Conservation (phyloP, 1,140 invertebrate species). For the Dendrolimus punctatus region DNA sequence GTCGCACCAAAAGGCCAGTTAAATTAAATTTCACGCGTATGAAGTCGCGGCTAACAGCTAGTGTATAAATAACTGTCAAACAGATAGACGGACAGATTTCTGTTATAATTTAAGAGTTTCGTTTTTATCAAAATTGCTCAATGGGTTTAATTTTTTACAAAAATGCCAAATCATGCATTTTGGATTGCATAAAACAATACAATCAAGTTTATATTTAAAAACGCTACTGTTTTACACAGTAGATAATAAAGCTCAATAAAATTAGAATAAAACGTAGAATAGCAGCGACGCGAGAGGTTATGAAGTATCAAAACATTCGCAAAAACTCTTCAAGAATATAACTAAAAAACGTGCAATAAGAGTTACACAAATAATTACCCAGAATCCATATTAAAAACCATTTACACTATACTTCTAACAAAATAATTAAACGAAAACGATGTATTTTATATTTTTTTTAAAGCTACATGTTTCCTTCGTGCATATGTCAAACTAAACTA, state of each 20-base stretch:
- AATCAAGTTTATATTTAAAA: conserved; percentile 3
- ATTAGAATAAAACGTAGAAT: conserved; percentile 15
- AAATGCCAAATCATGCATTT: no score
- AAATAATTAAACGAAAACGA: conserved; percentile 54
- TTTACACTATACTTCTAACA: conserved; percentile 30
- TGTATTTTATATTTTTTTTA: conserved; percentile 66
- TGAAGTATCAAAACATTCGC: conserved; percentile 48
- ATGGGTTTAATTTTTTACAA: no score
- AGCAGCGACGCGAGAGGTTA: conserved; percentile 34
- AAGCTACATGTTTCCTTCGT: conserved; percentile 67
- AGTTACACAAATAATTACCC: conserved; percentile 51
- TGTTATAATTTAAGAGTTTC: no score
- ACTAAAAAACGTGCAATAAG: conserved; percentile 22
- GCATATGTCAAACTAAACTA: conserved; percentile 67
- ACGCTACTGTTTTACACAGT: conserved; percentile 1
- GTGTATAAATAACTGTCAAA: no score
- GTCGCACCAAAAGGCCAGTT: no score
- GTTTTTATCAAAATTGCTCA: no score
- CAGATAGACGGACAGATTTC: no score
- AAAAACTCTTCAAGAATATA: conserved; percentile 16
- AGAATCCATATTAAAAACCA: conserved; percentile 45
- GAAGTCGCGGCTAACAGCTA: no score
- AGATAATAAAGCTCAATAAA: conserved; percentile 12
- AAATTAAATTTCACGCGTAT: no score
- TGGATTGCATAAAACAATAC: not conserved